Base-by-base conservation (phyloP, 1,140 invertebrate species). In the Temnothorax nylanderi region DNA sequence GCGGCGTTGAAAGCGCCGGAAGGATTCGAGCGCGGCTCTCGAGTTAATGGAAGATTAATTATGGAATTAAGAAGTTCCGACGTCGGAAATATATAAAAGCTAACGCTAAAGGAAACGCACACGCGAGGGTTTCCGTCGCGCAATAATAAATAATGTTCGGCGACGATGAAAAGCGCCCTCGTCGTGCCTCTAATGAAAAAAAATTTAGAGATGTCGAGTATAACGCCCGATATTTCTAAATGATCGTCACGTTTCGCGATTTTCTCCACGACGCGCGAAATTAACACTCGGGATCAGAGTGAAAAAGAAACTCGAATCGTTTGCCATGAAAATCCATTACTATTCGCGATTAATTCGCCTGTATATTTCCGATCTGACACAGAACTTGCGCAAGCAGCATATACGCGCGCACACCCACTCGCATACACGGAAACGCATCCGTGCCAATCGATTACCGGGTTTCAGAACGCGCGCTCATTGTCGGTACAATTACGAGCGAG, bases 11-110 rank as follows among this genome's bases (percentile, higher is more conserved):
- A 84, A 82, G 51, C 37, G 49, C 2, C 26, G 54, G 54, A 72
- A 47, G 47, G 34, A 60, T 74, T 47, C 18, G n/a, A n/a, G 6
- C 13, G 26, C 21, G 47, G 37, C 16, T 41, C 26, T 32, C 51
- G 26, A 60, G 67, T 74, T 74, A 82, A 74, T 41, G 67, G 54
- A 32, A 82, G 69, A 75, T 74, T 84, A 84, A 84, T 84, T 84
- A 71, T 56, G 13, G n/a, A 47, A 84, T 84, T 62, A 74, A 84
- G 41, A 60, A 82, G 51, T 60, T 74, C 13, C 69, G 41, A 47
- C 51, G 18, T 44, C 8, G n/a, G 13, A 62, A 51, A 58, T 82
- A 47, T n/a, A n/a, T 18, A 51, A 3, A 47, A 47, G 41, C 34
- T n/a, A n/a, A n/a, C n/a, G 34, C 60, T 10, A 18, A 47, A 47